phyloP scores from a whole-genome alignment of 2,797 vertebrate genomes.

The Urocyon cinereoargenteus region DNA sequence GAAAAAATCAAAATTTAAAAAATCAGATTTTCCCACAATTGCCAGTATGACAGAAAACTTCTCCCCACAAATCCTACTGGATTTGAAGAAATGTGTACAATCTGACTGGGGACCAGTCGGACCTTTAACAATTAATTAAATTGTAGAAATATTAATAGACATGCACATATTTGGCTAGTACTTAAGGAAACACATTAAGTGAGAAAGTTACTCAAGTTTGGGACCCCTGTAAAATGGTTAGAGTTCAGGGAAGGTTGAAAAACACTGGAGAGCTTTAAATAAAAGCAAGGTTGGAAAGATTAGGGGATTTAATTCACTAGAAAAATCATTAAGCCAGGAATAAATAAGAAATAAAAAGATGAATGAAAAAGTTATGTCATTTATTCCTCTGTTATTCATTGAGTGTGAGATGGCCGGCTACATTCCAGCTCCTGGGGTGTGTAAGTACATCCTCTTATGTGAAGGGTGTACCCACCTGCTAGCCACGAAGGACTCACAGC shows the following conservation, averaged over 20 bases:
- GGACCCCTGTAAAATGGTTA: not conserved
- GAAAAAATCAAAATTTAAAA: not conserved
- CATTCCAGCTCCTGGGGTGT: not conserved
- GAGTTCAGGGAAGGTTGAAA: not conserved
- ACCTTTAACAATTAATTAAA: not conserved
- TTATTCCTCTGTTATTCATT: not conserved
- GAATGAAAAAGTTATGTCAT: not conserved
- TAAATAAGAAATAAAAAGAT: not conserved
- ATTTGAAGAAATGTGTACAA: not conserved
- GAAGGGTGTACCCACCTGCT: not conserved
- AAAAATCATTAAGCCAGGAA: not conserved
- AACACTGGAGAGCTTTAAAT: not conserved
- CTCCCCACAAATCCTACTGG: not conserved
- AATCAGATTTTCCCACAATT: not conserved
- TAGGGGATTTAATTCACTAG: not conserved
- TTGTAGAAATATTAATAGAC: not conserved
- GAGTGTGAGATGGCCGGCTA: not conserved
- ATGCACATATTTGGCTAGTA: not conserved
- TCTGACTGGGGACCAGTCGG: not conserved
- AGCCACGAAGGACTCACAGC: not conserved
- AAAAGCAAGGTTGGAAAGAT: conserved; percentile 3
- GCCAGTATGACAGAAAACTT: not conserved
- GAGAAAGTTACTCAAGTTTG: not conserved
- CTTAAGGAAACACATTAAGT: conserved; percentile 12
- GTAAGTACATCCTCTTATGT: not conserved